A percentile compares a stretch with the other conserved stretches of the same genome.
phyloP scores from a whole-genome alignment of 2,797 vertebrate genomes.

The Smutsia temminckii region DNA sequence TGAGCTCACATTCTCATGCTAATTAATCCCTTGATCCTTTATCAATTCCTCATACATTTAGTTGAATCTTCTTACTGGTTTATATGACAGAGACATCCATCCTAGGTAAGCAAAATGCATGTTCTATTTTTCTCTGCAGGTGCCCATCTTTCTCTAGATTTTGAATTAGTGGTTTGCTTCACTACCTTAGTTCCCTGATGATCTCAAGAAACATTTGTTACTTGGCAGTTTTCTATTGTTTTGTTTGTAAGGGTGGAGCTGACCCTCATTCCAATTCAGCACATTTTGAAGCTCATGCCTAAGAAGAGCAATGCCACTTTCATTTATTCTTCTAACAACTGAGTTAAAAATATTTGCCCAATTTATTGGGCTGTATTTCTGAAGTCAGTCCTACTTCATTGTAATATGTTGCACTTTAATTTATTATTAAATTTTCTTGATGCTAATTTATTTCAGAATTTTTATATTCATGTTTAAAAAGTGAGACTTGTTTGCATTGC shows the following conservation, averaged over 20 bases:
- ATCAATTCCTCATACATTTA: not conserved
- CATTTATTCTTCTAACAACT: not conserved
- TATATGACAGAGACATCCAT: not conserved
- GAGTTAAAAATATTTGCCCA: not conserved
- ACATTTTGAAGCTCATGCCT: not conserved
- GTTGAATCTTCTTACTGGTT: not conserved
- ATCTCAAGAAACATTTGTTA: not conserved
- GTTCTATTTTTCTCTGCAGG: not conserved
- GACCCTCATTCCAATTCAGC: too few species aligned
- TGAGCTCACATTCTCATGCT: not conserved
- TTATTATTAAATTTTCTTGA: not conserved
- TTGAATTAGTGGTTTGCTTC: not conserved
- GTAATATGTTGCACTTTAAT: not conserved
- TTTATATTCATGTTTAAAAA: not conserved
- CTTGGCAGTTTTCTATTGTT: not conserved
- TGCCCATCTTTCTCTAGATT: not conserved
- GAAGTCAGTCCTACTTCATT: not conserved
- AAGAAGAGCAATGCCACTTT: not conserved
- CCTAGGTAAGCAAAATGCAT: accelerated
- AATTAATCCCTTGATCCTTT: not conserved
- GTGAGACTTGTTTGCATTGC: not conserved
- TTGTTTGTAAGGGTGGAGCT: not conserved
- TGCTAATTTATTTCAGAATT: not conserved
- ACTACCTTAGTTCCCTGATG: not conserved
- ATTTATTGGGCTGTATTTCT: not conserved